phyloP scores from a whole-genome alignment of 92 coral and sea anemone genomes.

The Phenganax marumi region DNA sequence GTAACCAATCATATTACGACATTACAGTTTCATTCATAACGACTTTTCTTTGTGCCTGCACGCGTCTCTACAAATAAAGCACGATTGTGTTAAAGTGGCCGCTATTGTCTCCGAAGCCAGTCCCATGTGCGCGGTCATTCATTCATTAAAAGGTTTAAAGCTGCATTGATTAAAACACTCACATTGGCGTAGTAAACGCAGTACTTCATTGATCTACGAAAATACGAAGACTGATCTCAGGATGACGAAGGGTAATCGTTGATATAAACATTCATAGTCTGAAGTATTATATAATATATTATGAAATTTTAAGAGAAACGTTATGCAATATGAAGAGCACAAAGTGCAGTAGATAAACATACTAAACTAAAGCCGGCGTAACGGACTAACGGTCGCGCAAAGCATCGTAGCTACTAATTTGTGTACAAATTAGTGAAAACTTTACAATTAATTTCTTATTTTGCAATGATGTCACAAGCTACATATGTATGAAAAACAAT shows the following conservation, averaged over 20 bases:
- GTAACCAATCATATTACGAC: background rate
- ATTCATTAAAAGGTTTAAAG: constrained; percentile 9
- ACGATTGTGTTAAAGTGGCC: background rate
- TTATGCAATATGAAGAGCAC: no score
- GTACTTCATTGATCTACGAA: background rate
- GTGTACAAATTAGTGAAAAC: background rate
- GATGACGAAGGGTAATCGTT: background rate
- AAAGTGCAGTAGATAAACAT: no score
- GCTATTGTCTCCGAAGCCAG: constrained; percentile 4
- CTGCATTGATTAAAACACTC: background rate
- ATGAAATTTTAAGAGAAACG: no score
- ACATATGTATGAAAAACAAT: background rate
- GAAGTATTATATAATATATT: no score
- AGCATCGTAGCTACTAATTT: background rate
- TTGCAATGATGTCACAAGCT: background rate
- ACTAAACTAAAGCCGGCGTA: background rate
- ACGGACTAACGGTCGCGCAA: background rate
- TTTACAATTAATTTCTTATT: background rate
- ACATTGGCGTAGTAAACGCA: background rate
- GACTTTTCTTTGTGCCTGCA: background rate
- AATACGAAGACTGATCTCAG: background rate
- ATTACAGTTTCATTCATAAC: constrained; percentile 9
- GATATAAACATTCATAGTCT: background rate
- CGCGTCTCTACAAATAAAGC: constrained; percentile 8
- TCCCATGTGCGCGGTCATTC: constrained; percentile 1